Conservation (phyloP, 2,797 vertebrate species). For the Galaxias olidus region DNA sequence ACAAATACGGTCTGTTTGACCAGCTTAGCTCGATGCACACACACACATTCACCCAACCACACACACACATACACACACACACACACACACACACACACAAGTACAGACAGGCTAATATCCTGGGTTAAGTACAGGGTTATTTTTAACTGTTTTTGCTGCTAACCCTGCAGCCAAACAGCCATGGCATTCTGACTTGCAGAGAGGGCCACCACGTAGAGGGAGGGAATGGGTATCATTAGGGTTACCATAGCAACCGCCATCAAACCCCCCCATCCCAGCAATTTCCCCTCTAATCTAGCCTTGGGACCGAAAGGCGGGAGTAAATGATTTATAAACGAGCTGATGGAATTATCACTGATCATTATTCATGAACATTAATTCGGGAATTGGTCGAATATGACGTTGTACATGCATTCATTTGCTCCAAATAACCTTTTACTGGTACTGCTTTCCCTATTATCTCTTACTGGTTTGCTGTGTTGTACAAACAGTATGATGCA, state of each 20-base stretch:
- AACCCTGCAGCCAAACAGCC: slow-evolving; percentile 39
- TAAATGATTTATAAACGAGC: slow-evolving; percentile 71
- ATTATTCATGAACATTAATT: slow-evolving; percentile 63
- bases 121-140: slow-evolving; percentile 18
- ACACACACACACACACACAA: not conserved
- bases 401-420: slow-evolving; percentile 61
- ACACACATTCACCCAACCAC: not conserved
- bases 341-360: slow-evolving; percentile 66
- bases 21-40: not conserved
- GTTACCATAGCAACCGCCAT: slow-evolving; percentile 62
- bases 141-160: slow-evolving; percentile 29
- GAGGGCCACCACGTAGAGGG: slow-evolving; percentile 42
- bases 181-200: slow-evolving; percentile 50
- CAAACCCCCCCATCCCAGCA: slow-evolving; percentile 50
- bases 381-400: slow-evolving; percentile 53
- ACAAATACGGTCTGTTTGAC: too few relatives aligned
- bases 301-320: slow-evolving; percentile 51
- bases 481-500: slow-evolving; percentile 32
- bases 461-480: slow-evolving; percentile 46
- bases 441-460: slow-evolving; percentile 34
- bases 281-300: slow-evolving; percentile 56
- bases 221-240: slow-evolving; percentile 58
- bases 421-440: slow-evolving; percentile 55
- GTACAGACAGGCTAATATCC: not conserved
- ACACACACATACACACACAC: slow-evolving; percentile 1